These are phyloP conservation scores for Cynopterus sphinx DNA, from an alignment of 2,797 vertebrate species.

Conservation along the genomic window DNA sequence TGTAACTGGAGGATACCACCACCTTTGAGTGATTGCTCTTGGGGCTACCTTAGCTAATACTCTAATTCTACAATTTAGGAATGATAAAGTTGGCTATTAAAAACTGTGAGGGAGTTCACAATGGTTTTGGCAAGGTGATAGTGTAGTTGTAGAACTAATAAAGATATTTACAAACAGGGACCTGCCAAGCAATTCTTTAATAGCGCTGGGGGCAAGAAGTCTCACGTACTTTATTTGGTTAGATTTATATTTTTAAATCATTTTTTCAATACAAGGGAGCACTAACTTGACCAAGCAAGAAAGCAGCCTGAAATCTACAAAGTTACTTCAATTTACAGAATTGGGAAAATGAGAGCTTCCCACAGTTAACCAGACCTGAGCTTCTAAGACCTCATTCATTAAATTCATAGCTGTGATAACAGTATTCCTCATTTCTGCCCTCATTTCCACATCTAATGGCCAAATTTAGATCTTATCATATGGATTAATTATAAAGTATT, in stretches of 20 bases:
- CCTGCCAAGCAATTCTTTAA: background rate
- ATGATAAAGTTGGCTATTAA: background rate
- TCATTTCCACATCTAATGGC: conserved; percentile 22
- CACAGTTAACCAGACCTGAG: background rate
- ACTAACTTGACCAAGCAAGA: background rate
- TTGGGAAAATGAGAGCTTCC: background rate
- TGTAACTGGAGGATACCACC: background rate
- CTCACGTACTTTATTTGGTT: background rate
- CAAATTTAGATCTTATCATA: conserved; percentile 5
- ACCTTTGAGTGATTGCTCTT: background rate
- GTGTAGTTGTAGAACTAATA: background rate
- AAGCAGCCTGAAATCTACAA: background rate
- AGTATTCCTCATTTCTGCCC: background rate
- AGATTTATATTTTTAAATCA: background rate
- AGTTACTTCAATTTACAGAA: background rate
- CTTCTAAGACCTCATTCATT: conserved; percentile 11
- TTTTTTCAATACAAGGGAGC: background rate
- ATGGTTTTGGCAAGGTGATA: background rate
- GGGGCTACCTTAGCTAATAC: background rate
- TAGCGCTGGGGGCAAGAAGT: background rate
- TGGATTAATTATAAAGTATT: conserved; percentile 25
- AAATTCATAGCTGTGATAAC: conserved; percentile 22
- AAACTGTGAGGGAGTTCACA: background rate
- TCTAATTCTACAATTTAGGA: background rate
- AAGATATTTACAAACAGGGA: background rate